A percentile compares a stretch with the other conserved stretches of the same genome.
These are phyloP conservation scores for Delia radicum DNA, from an alignment of 1,140 invertebrate species.

Conservation along the genomic window DNA sequence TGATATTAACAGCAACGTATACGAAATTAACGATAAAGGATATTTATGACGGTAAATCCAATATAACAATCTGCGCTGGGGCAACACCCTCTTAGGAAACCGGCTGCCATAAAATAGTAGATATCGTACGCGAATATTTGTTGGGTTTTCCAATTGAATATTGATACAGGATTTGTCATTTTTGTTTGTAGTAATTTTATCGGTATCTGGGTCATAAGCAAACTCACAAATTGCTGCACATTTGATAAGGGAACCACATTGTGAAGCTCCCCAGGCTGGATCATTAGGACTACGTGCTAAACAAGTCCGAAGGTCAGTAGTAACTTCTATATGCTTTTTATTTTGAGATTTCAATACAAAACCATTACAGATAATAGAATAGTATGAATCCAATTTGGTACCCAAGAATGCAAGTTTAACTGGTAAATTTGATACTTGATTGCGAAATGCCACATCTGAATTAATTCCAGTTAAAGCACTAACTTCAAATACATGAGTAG, in stretches of 20 bases:
- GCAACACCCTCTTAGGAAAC: slow-evolving; percentile 15
- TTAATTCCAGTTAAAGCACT: slow-evolving; percentile 58
- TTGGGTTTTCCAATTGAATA: slow-evolving; percentile 67
- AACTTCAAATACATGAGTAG: slow-evolving; percentile 69
- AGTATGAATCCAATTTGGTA: slow-evolving; percentile 77
- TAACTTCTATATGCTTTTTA: slow-evolving; percentile 70
- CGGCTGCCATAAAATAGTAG: slow-evolving; percentile 68
- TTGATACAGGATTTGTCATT: neutral
- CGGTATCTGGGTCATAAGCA: slow-evolving; percentile 66
- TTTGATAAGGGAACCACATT: slow-evolving; percentile 70
- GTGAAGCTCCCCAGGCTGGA: slow-evolving; percentile 71
- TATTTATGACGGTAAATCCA: slow-evolving; percentile 29
- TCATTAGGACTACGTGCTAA: slow-evolving; percentile 67
- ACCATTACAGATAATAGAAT: slow-evolving; percentile 78
- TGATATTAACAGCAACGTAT: slow-evolving; percentile 26
- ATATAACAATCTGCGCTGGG: neutral
- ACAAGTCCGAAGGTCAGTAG: slow-evolving; percentile 68
- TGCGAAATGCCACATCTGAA: slow-evolving; percentile 63
- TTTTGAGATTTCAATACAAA: slow-evolving; percentile 66
- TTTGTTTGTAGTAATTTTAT: slow-evolving; percentile 46
- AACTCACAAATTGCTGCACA: slow-evolving; percentile 79
- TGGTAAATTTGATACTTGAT: slow-evolving; percentile 59
- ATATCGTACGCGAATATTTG: slow-evolving; percentile 74
- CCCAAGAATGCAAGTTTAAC: slow-evolving; percentile 76
- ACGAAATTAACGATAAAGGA: slow-evolving; percentile 2